Base-by-base conservation (phyloP, 2,888 invertebrate genomes). In the Eupithecia inturbata region DNA sequence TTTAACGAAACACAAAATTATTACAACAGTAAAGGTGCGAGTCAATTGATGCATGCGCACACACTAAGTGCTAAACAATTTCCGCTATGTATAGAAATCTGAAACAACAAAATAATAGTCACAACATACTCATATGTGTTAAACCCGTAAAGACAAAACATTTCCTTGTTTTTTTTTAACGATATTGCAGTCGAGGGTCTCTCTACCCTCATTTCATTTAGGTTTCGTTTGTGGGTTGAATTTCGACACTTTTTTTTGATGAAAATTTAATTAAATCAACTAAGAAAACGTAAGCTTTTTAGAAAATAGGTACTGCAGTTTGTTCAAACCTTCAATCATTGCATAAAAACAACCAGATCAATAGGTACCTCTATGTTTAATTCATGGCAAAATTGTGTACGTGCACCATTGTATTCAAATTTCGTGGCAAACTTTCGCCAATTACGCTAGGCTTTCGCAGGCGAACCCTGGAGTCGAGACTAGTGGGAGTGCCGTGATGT, bases 321-420 rank as follows among this genome's bases (percentile, higher is more conserved):
- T 14, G 12, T 14, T 66, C 14, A 22, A 39, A 66, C 39, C 66
- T 66, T 66, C 39, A 36, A 82, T 68, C 79, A 83, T 91, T 91
- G 89, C 91, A 92, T 90, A 90, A 91, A 78, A 92, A 91, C 83
- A 83, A 81, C 83, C 81, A 81, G 80, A 82, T 80, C 80, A 80
- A 82, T 85, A 57, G 4, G 57, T 57, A 84, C 79, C 76, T 75
- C 69, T 45, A 93, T 94, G 90, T 90, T 87, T 94, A 88, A 94
- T 94, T 93, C 94, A 94, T 90, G 74, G 82, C 84, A 80, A 85
- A 86, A 82, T 81, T 82, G 85, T 87, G 87, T 85, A 85, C 88
- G 83, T 84, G 82, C 78, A 76, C 86, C 89, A 94, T 94, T 94
- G 94, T 94, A 94, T 94, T 93, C 91, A 93, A 93, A 94, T 94